These are phyloP conservation scores for Lepus oiostolus DNA, from an alignment of 2,797 vertebrate species.

Conservation along the genomic window DNA sequence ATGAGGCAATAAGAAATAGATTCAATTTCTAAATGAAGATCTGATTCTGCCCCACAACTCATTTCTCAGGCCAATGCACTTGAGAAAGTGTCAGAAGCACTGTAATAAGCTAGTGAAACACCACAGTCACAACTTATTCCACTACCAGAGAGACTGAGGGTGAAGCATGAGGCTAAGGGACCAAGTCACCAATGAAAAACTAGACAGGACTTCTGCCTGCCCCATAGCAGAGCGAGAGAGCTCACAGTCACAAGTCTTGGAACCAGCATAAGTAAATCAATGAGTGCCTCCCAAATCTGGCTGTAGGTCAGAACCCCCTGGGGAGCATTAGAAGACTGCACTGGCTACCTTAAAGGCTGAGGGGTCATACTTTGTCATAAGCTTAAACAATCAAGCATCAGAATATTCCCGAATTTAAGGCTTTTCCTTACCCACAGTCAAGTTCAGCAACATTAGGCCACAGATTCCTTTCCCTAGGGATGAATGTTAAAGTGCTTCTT, in stretches of 20 bases:
- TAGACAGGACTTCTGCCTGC: neutral
- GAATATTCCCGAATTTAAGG: neutral
- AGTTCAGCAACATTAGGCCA: neutral
- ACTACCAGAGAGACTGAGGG: neutral
- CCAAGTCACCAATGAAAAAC: neutral
- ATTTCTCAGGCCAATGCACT: neutral
- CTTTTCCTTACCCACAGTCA: neutral
- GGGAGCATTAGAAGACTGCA: neutral
- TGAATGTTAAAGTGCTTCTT: neutral
- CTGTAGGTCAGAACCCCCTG: neutral
- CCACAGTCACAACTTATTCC: neutral
- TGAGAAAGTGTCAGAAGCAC: neutral
- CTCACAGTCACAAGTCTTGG: neutral
- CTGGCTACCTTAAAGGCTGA: neutral
- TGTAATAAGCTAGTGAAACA: neutral
- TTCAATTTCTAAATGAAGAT: slow-evolving; percentile 36
- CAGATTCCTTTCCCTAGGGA: slow-evolving; percentile 21
- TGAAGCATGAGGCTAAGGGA: neutral
- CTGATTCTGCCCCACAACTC: neutral
- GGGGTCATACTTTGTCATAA: neutral
- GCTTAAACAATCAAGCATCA: neutral
- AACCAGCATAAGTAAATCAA: neutral
- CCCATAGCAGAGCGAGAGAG: neutral
- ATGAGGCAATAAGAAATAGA: neutral
- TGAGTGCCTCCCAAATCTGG: neutral